Base-by-base conservation (phyloP, 2,888 invertebrate species). In the Chrysolina haemoptera region DNA sequence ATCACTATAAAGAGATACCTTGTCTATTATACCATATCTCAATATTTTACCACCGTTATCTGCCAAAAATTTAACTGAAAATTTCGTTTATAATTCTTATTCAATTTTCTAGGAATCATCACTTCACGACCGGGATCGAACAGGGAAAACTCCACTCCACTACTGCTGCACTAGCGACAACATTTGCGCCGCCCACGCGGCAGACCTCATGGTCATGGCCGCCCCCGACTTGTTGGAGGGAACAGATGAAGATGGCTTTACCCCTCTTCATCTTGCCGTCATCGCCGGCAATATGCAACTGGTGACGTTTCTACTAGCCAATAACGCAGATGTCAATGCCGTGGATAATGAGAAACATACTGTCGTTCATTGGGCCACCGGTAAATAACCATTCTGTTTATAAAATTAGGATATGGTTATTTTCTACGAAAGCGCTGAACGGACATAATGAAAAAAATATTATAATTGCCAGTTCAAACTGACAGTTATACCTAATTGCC, bases 331-430 rank as follows among this genome's bases (percentile, higher is more conserved):
- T 85, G 93, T 98, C 78, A 94, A 95, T 87, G 94, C 96, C 62
- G 91, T 95, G 79, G 99, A 99, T 88, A 93, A 95, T 83, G 98
- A 99, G 86, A 94, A 95, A 75, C 99, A 99, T 87, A 96, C 98
- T 1, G 95, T 96, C 62, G 94, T 98, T 11, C 99, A 99, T 88
- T 99, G 99, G 99, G 98, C 99, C 18, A 97, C 98, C 79, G 98
- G 98, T 98, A 87, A 89, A 89, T 48, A 27, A 9, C 10, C 27
- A 27, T 27, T 27, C 27, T 27, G 27, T 27, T 27, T 5, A 27
- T 27, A 27, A 27, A 27, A 27, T 27, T 5, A 27, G 27, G 27
- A 27, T n/a, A n/a, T n/a, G n/a, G n/a, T n/a, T n/a, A n/a, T n/a
- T n/a, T n/a, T n/a, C n/a, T n/a, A n/a, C n/a, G n/a, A n/a, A n/a